Evolutionary conservation across 2,113 vertebrate genomes (phyloP).

Genomic region (Tetrao urogallus): DNA sequence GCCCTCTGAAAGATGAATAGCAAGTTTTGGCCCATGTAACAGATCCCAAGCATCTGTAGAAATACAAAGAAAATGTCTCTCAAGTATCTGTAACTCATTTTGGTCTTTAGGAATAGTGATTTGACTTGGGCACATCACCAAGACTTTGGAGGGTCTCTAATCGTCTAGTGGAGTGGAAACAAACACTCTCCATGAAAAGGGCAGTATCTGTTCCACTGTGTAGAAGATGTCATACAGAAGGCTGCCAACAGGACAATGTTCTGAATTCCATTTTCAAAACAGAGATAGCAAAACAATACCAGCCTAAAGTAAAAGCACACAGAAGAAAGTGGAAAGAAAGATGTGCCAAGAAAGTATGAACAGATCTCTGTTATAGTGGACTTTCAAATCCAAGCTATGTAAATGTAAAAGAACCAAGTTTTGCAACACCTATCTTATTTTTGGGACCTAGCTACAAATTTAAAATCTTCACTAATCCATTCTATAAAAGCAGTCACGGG

Average conservation of each 20-base stretch:
- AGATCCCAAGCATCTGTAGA: background rate
- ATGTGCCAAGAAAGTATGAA: background rate
- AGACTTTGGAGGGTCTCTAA: background rate
- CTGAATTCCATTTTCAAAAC: background rate
- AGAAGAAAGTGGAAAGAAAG: background rate
- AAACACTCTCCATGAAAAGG: background rate
- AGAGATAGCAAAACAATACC: background rate
- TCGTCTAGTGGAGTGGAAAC: background rate
- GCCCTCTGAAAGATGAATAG: background rate
- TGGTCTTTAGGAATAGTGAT: background rate
- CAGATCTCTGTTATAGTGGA: background rate
- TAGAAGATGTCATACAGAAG: background rate
- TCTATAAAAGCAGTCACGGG: background rate
- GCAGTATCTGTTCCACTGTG: fast-evolving
- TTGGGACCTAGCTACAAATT: background rate
- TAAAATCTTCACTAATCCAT: background rate
- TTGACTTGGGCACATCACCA: background rate
- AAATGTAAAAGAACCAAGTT: background rate
- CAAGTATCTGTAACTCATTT: background rate
- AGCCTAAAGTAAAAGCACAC: background rate
- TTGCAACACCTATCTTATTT: background rate
- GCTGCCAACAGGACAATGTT: background rate
- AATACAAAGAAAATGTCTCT: background rate
- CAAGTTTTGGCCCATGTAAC: background rate
- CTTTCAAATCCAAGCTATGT: background rate